phyloP scores from a whole-genome alignment of 2,113 vertebrate genomes.

The Chamaetylas fuelleborni region DNA sequence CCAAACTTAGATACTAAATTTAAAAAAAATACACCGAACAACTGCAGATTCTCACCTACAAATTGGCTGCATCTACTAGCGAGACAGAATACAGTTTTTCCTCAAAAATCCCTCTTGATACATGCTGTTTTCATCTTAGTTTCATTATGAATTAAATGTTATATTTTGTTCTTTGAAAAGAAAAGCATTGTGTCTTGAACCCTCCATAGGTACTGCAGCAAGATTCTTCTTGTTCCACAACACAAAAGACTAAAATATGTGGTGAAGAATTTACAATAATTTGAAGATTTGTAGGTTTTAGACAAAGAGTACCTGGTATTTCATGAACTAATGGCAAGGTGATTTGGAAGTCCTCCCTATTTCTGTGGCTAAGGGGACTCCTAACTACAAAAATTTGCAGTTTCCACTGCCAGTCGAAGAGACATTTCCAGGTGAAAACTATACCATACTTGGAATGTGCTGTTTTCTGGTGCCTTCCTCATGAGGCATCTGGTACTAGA shows the following conservation, averaged over 20 bases:
- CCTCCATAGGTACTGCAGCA: not conserved
- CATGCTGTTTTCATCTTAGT: not conserved
- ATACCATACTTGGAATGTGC: not conserved
- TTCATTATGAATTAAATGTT: not conserved
- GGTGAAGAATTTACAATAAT: not conserved
- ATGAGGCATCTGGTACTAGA: not conserved
- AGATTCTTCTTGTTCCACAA: not conserved
- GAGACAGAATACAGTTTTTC: not conserved
- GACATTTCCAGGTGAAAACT: not conserved
- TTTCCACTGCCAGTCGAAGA: not conserved
- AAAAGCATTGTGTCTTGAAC: not conserved
- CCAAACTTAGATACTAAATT: not conserved
- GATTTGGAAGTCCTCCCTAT: not conserved
- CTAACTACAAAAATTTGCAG: not conserved
- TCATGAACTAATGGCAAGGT: not conserved
- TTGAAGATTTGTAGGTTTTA: not conserved
- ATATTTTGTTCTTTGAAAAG: not conserved
- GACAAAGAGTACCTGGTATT: not conserved
- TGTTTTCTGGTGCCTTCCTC: not conserved
- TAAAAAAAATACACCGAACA: not conserved
- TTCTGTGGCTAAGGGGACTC: not conserved
- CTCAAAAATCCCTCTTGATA: not conserved
- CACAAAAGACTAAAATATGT: not conserved
- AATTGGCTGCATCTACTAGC: not conserved
- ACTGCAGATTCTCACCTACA: not conserved